Percentiles rank a stretch among this genome's conserved stretches.
Evolutionary conservation across 2,113 vertebrate species (phyloP).

Genomic region (Tychaedon coryphoeus): DNA sequence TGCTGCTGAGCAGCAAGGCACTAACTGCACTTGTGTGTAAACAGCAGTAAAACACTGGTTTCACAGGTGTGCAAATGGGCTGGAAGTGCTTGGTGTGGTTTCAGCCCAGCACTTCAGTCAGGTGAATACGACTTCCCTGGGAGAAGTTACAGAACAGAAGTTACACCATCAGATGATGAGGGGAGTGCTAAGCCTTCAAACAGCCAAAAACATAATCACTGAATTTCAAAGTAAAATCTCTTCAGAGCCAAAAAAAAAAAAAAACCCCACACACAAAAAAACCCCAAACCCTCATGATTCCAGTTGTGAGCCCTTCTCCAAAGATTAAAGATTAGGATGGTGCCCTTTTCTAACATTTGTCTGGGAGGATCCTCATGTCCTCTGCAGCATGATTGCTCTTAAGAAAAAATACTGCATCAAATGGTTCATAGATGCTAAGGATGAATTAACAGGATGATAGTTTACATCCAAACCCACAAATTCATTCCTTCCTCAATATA

Average conservation of each 20-base stretch:
- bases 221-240: neutral
- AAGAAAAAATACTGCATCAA: neutral
- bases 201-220: neutral
- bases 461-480: neutral
- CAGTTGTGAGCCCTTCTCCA: neutral
- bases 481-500: neutral
- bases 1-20: slow-evolving; percentile 56
- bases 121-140: neutral
- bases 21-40: slow-evolving; percentile 19
- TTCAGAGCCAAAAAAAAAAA: neutral
- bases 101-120: neutral
- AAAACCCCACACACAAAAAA: too few relatives aligned
- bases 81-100: neutral
- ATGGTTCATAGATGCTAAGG: neutral
- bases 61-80: neutral
- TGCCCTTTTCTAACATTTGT: neutral
- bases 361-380: rapidly evolving
- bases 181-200: neutral
- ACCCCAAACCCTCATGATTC: neutral
- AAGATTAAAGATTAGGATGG: neutral
- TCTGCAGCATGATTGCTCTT: neutral
- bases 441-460: neutral
- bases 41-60: slow-evolving; percentile 45
- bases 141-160: neutral
- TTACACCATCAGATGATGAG: neutral